Percentiles rank a stretch among this genome's conserved stretches.
Conservation (phyloP, 2,888 invertebrate species). For the Tenthredo amoena region DNA sequence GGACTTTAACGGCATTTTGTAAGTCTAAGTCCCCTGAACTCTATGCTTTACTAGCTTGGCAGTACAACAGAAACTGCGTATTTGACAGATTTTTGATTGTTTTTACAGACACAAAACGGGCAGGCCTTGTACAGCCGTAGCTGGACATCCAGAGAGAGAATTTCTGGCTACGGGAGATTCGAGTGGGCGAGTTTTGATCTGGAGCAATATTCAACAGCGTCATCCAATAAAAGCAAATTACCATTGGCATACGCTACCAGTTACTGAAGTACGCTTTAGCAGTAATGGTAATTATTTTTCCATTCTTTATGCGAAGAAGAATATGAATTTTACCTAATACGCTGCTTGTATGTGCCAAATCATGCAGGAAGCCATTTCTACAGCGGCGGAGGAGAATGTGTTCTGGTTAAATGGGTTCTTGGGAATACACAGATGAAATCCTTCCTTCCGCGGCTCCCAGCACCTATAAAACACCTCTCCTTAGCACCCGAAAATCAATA, state of each 20-base stretch:
- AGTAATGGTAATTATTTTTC: slow-evolving; percentile 68
- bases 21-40: slow-evolving; percentile 49
- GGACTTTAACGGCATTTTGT: slow-evolving; percentile 68
- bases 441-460: slow-evolving; percentile 86
- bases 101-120: slow-evolving; percentile 65
- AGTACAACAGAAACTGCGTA: background rate
- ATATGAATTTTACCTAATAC: slow-evolving; percentile 20
- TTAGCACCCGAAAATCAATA: slow-evolving; percentile 83
- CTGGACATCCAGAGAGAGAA: slow-evolving; percentile 84
- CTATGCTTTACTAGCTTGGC: background rate
- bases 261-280: slow-evolving; percentile 85
- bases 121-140: slow-evolving; percentile 82
- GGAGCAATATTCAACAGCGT: slow-evolving; percentile 79
- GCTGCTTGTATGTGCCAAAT: slow-evolving; percentile 29
- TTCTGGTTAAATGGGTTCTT: slow-evolving; percentile 88
- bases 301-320: background rate
- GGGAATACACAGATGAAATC: slow-evolving; percentile 79
- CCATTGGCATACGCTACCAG: slow-evolving; percentile 90
- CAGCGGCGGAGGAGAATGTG: slow-evolving; percentile 89
- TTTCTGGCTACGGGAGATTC: slow-evolving; percentile 85
- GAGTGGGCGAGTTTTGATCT: slow-evolving; percentile 83
- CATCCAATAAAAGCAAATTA: slow-evolving; percentile 78
- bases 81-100: background rate
- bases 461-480: slow-evolving; percentile 83
- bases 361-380: slow-evolving; percentile 83